Conservation (phyloP, 1,140 invertebrate genomes). For the Sycophaga agraensis region DNA sequence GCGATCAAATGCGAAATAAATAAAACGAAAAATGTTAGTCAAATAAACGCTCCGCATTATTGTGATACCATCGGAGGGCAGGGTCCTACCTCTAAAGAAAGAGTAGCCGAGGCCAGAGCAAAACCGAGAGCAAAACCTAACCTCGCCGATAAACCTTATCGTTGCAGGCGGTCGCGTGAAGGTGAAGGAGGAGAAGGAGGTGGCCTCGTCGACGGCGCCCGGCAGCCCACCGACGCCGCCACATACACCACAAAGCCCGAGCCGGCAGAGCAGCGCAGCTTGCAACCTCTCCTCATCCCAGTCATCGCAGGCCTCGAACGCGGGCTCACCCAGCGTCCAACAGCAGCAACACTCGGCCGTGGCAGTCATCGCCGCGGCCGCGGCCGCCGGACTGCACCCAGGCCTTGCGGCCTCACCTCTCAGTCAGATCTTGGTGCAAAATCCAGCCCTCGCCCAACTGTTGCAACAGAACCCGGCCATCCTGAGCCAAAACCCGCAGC, state of each 20-base stretch:
- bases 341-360: constrained; percentile 19
- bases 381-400: constrained; percentile 35
- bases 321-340: constrained; percentile 18
- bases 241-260: constrained; percentile 55
- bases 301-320: neutral
- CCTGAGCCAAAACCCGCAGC: constrained; percentile 49
- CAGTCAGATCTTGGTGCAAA: constrained; percentile 51
- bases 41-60: too few relatives aligned
- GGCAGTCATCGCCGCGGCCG: constrained; percentile 22
- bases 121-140: too few relatives aligned
- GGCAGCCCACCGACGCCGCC: constrained; percentile 56
- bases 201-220: constrained; percentile 52
- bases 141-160: neutral
- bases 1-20: too few relatives aligned
- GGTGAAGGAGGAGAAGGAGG: constrained; percentile 53
- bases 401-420: constrained; percentile 43
- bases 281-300: neutral
- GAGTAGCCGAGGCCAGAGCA: too few relatives aligned
- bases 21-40: too few relatives aligned
- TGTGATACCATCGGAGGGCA: too few relatives aligned
- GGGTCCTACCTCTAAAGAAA: too few relatives aligned
- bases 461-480: constrained; percentile 53
- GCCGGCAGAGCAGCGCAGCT: constrained; percentile 41
- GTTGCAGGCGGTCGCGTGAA: constrained; percentile 49
- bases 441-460: constrained; percentile 51